Conservation (phyloP, 2,113 vertebrate species). For the Zeus faber region DNA sequence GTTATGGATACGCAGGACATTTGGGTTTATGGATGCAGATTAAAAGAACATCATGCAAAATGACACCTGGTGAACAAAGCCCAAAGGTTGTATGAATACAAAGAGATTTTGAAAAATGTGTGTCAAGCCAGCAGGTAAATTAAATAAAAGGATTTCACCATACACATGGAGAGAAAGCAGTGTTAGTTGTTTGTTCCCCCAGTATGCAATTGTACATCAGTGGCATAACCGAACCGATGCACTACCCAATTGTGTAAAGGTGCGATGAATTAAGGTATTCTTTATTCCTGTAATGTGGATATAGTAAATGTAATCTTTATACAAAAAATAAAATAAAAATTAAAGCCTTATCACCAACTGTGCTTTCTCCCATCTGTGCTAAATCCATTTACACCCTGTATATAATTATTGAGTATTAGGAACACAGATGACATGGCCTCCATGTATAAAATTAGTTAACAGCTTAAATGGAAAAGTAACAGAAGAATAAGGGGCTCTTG, state of each 20-base stretch:
- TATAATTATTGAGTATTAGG: slow-evolving; percentile 28
- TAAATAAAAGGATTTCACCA: slow-evolving; percentile 36
- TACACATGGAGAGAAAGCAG: slow-evolving; percentile 42
- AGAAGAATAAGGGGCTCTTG: slow-evolving; percentile 15
- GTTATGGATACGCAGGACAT: slow-evolving; percentile 40
- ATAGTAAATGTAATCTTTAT: background rate
- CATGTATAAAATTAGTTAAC: slow-evolving; percentile 30
- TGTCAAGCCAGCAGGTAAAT: slow-evolving; percentile 44
- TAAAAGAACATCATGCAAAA: slow-evolving; percentile 56
- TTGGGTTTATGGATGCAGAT: slow-evolving; percentile 50
- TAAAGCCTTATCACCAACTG: slow-evolving; percentile 17
- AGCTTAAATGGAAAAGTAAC: slow-evolving; percentile 27
- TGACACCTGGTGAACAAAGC: slow-evolving; percentile 52
- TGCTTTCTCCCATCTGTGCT: slow-evolving; percentile 51
- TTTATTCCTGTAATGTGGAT: background rate
- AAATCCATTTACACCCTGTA: slow-evolving; percentile 29
- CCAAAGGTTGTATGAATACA: slow-evolving; percentile 40
- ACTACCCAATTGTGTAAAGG: too few relatives aligned
- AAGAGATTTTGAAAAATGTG: slow-evolving; percentile 28
- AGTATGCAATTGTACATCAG: too few relatives aligned
- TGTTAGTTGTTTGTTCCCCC: background rate
- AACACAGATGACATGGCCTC: slow-evolving; percentile 34
- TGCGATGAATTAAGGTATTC: background rate
- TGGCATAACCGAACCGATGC: background rate
- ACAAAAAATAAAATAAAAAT: background rate